Base-by-base conservation (phyloP, 2,113 vertebrate genomes). In the Hemiprocne comata region DNA sequence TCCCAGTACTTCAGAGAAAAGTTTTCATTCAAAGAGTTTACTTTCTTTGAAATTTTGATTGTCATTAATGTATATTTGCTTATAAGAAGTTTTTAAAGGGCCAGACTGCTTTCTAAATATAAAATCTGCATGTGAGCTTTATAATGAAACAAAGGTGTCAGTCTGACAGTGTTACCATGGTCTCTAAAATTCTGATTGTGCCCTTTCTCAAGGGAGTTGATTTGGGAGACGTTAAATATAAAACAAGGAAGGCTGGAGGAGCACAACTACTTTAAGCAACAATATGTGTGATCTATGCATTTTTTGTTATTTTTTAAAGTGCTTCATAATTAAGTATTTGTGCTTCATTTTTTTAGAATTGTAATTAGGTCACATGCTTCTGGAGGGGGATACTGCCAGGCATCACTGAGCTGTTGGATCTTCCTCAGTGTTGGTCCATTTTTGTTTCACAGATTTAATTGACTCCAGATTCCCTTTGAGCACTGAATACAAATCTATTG, bases 371-470 rank as follows among this genome's bases (percentile, higher is more conserved):
- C 89, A 62, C 28, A 42, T 83, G 74, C n/a, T 93, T 85, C 89
- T 91, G 62, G 50, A 94, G 44, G 18, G 74, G 40, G 70, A 85
- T 70, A 58, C 40, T 93, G 58, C 66, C 74, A 76, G 89, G 54
- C 78, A 20, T 93, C 81, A 82, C 66, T 85, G 78, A 89, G 46
- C 77, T 91, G 31, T 82, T 93, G 87, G 54, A 89, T 96, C 71
- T 82, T 94, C 74, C 58, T 91, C 81, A 53, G 40, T 85, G 70
- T 89, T 93, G 81, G 71, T 93, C 78, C 78, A 11, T 54, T 91
- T 85, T 70, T 96, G n/a, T 61, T 94, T 89, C 66, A 94, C 31
- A 66, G 58, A 75, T 93, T 82, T 93, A 96, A 94, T 93, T 87
- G 77, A 38, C 25, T 91, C 74, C 89, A 94, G 81, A 93, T 73